A percentile compares a stretch with the other conserved stretches of the same genome.
phyloP scores from a whole-genome alignment of 2,888 invertebrate genomes.

The Cyclophora punctaria region DNA sequence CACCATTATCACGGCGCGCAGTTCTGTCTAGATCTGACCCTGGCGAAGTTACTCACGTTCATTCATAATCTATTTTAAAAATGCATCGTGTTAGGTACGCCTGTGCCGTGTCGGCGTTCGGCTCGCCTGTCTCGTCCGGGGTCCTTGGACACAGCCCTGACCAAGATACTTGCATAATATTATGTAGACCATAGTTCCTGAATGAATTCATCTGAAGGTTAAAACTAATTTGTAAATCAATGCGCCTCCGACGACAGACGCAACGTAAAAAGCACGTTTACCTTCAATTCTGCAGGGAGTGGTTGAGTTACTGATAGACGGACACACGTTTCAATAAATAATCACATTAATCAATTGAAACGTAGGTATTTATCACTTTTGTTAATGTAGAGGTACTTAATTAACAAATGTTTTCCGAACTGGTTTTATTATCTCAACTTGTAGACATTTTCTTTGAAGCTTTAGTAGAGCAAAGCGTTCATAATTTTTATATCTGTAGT shows the following conservation, averaged over 20 bases:
- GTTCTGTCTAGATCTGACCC: conserved; percentile 16
- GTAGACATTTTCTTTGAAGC: too few species aligned
- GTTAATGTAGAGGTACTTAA: too few species aligned
- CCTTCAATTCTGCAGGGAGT: conserved; percentile 1
- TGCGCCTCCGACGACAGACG: too few species aligned
- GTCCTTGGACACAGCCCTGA: conserved; percentile 11
- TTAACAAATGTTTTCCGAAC: too few species aligned
- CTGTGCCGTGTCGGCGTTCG: background rate
- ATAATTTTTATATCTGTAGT: too few species aligned
- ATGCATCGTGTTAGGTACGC: background rate
- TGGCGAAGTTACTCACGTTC: conserved; percentile 31
- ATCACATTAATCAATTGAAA: too few species aligned
- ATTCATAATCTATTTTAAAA: conserved; percentile 15
- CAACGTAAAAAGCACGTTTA: too few species aligned
- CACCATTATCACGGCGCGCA: background rate
- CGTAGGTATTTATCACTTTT: too few species aligned
- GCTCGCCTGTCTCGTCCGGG: too few species aligned
- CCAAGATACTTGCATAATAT: conserved; percentile 15
- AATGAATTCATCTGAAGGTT: conserved; percentile 14
- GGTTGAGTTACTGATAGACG: background rate
- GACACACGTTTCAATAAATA: too few species aligned
- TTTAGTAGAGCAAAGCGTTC: too few species aligned
- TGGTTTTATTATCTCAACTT: too few species aligned
- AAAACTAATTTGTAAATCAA: background rate
- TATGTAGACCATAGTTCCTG: conserved; percentile 13